Evolutionary conservation across 2,797 vertebrate species (phyloP).

Genomic region (Macropodus opercularis): DNA sequence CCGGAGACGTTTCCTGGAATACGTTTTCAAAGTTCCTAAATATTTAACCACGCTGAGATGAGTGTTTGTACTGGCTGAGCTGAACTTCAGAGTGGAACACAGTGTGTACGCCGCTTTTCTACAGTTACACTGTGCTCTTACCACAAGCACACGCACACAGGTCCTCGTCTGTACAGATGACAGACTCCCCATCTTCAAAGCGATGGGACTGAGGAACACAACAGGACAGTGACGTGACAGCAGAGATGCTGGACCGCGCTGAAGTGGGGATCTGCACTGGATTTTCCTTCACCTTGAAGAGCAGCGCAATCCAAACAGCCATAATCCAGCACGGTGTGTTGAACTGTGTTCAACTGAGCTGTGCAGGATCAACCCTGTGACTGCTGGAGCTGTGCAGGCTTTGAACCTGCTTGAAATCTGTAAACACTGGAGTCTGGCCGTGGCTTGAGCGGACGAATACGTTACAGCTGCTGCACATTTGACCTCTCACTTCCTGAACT

Average conservation of each 20-base stretch:
- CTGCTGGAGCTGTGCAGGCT: constrained; percentile 28
- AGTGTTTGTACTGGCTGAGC: constrained; percentile 16
- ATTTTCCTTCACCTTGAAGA: constrained; percentile 33
- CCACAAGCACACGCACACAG: neutral
- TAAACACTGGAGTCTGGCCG: neutral
- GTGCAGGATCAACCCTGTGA: constrained; percentile 33
- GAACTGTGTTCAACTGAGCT: constrained; percentile 46
- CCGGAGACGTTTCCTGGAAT: neutral
- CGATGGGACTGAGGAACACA: constrained; percentile 27
- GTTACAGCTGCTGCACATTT: constrained; percentile 38
- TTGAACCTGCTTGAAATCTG: constrained; percentile 17
- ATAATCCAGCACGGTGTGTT: constrained; percentile 44
- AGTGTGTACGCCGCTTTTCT: neutral
- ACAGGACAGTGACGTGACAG: constrained; percentile 29
- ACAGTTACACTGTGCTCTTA: neutral
- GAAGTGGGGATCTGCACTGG: constrained; percentile 47
- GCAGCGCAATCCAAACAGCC: constrained; percentile 26
- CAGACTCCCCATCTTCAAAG: constrained; percentile 13
- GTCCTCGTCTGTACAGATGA: constrained; percentile 4
- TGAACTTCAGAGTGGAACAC: neutral
- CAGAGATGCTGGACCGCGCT: constrained; percentile 37
- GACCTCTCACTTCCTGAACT: constrained; percentile 37
- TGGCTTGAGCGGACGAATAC: constrained; percentile 19
- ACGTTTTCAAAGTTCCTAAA: neutral
- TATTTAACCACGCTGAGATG: constrained; percentile 6